Evolutionary conservation across 2,888 invertebrate genomes (phyloP), one percentile per base, ranked within the genome.

Genomic region (Tenthredo scrophulariae): DNA sequence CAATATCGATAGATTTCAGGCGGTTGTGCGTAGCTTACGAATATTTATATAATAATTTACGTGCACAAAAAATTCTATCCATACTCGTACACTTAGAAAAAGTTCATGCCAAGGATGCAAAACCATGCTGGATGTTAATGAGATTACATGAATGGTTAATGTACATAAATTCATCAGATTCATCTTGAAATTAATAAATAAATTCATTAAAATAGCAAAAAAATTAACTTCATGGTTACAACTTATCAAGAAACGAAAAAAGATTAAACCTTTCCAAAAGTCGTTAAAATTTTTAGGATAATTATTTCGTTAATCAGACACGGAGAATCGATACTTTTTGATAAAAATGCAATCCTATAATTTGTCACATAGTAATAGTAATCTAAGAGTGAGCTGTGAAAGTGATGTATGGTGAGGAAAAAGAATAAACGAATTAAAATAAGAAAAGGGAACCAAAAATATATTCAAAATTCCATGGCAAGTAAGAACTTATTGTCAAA

Each of bases 1-100:
- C 91, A 90, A 91, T 92, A 91, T 92, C 92, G 91, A 92, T 89
- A 91, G 91, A 91, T 88, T 83, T 70, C 9, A 67, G 83, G 50
- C 70, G 37, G 83, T 70, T 43, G 83, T 83, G 83, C 83, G 50
- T 70, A 33, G 65, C 50, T 83, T 83, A n/a, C 1, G 33, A 67
- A 67, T 37, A 62, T 62, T 62, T 62, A 22, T 62, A 13, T 62
- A 58, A 72, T 22, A 37, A 62, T 46, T 67, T 46, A 83, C 26
- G 67, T 83, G 83, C 83, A 18, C 54, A 37, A 15, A 15, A 80
- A 79, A 40, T 62, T 62, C 80, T 80, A 80, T n/a, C 62, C 50
- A 80, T 80, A 80, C 40, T 7, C 50, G 40, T 40, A 80, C 10
- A 80, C 22, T 13, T 80, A 58, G 26, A 62, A 13, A 29, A 67